Evolutionary conservation across 2,113 vertebrate genomes (phyloP).

Genomic region (Coryphaenoides rupestris): DNA sequence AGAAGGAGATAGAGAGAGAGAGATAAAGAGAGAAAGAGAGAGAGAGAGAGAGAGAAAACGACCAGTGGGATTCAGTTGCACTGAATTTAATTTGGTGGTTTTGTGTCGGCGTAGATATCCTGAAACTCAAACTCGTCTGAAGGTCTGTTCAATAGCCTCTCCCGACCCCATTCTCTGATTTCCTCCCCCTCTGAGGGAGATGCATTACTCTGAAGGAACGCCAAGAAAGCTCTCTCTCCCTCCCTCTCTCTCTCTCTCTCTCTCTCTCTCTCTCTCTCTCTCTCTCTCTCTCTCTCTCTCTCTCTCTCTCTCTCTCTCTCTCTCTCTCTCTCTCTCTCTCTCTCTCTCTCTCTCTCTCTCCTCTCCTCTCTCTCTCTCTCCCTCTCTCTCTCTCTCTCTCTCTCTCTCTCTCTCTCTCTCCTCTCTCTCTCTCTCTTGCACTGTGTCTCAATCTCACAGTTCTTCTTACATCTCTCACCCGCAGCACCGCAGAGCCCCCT

Average conservation of each 20-base stretch:
- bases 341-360: neutral
- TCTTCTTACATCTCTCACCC: constrained; percentile 30
- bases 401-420: constrained; percentile 10
- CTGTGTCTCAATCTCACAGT: neutral
- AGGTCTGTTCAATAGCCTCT: constrained; percentile 60
- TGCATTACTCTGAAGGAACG: constrained; percentile 48
- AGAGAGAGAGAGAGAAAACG: constrained; percentile 38
- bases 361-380: constrained; percentile 27
- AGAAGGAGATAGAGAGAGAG: constrained; percentile 40
- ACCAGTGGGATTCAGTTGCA: constrained; percentile 58
- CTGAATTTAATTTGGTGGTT: constrained; percentile 73
- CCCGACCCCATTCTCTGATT: constrained; percentile 56
- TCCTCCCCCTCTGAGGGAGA: constrained; percentile 43
- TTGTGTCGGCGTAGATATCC: constrained; percentile 66
- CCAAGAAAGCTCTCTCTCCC: constrained; percentile 33
- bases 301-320: constrained; percentile 1
- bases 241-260: no score
- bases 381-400: neutral
- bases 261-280: no score
- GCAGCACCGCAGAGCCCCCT: constrained; percentile 42
- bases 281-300: constrained; percentile 1
- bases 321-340: constrained; percentile 3
- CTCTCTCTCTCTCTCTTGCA: constrained; percentile 21
- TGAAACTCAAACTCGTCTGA: constrained; percentile 67
- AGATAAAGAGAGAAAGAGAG: constrained; percentile 7